Base-by-base conservation (phyloP, 2,113 vertebrate species). In the Jaculus jaculus region DNA sequence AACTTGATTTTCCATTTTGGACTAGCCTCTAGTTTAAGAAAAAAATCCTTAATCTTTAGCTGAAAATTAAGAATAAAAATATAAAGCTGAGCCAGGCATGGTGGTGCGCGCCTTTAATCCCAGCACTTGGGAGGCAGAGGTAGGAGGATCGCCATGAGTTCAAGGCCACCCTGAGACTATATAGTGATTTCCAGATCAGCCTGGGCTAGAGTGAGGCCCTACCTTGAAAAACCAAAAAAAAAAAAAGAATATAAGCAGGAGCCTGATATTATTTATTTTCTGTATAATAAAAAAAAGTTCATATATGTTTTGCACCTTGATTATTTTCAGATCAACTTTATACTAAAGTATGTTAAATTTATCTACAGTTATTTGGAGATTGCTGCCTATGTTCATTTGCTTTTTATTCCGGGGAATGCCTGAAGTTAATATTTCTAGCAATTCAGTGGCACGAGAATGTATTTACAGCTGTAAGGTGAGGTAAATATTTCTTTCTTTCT, bases 381-480 rank as follows among this genome's bases (percentile, higher is more conserved):
- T 97, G 98, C 93, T 99, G 99, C 96, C 97, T 99, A 47, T 99
- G 98, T 78, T 98, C 98, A 1, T 99, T 99, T 97, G 94, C 98
- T 30, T 99, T 99, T 98, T 99, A 98, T 94, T 98, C 97, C 94
- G 98, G 95, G 0, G 97, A 98, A 21, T 96, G 97, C 68, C 97
- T 99, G 78, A 86, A 98, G 61, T 90, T 99, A 91, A 98, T 98
- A 9, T 98, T 98, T 97, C 96, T 99, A 95, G 96, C 98, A 97
- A 96, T 99, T 89, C 98, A 96, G 7, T 99, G 99, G 99, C 97
- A 97, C 65, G 98, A 99, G 71, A 97, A 94, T 37, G 89, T 78
- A n/a, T 84, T 97, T 84, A 97, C 92, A 77, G 93, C 90, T 58
- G 42, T 96, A 74, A 98, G 98, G 99, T 99, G 93, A 98, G 94